Percentiles rank a stretch among this genome's conserved stretches.
Conservation (phyloP, 2,797 vertebrate genomes). For the Neostethus bicornis region DNA sequence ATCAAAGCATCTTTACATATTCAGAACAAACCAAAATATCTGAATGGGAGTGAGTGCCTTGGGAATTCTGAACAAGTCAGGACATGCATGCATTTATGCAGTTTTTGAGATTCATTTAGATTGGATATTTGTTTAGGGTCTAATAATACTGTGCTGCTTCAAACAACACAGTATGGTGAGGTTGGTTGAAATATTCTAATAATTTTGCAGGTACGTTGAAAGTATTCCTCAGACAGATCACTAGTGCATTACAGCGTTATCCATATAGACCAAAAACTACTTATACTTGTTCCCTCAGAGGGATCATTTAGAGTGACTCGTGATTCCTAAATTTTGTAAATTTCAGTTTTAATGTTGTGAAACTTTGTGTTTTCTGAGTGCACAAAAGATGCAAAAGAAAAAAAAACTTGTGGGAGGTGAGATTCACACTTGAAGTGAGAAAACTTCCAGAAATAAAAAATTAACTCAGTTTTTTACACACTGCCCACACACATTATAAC, state of each 20-base stretch:
- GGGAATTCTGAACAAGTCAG: constrained; percentile 24
- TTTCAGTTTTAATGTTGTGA: neutral
- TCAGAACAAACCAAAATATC: constrained; percentile 1
- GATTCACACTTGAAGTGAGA: constrained; percentile 46
- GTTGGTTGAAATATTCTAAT: too few relatives aligned
- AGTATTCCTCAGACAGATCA: too few relatives aligned
- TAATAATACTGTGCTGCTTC: neutral
- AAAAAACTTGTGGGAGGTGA: constrained; percentile 42
- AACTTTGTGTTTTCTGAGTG: constrained; percentile 39
- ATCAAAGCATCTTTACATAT: neutral
- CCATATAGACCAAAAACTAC: too few relatives aligned
- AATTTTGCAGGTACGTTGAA: too few relatives aligned
- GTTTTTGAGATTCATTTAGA: too few relatives aligned
- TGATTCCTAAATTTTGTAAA: neutral
- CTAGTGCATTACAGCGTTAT: too few relatives aligned
- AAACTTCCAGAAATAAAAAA: constrained; percentile 39
- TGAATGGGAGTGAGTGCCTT: neutral
- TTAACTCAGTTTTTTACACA: constrained; percentile 32
- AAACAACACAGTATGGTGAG: neutral
- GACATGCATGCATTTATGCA: too few relatives aligned
- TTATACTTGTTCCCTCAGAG: too few relatives aligned
- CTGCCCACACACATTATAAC: constrained; percentile 29
- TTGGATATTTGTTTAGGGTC: too few relatives aligned
- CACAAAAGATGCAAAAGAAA: neutral
- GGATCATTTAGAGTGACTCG: too few relatives aligned